phyloP scores from a whole-genome alignment of 2,888 invertebrate species.

The Deilephila elpenor region DNA sequence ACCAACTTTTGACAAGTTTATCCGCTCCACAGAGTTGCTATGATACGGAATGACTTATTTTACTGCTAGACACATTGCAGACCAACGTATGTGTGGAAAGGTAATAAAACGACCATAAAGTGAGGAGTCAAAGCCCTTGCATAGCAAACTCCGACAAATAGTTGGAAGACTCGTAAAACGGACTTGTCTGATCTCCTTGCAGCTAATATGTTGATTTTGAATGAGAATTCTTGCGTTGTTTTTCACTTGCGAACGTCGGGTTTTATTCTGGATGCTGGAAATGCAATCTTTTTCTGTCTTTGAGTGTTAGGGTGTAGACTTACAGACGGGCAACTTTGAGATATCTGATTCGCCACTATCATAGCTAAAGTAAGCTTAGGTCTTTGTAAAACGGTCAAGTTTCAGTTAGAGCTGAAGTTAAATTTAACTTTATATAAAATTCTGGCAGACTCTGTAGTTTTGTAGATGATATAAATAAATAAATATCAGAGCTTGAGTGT shows the following conservation, averaged over 20 bases:
- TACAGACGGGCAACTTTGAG: too few species aligned
- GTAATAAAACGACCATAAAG: constrained; percentile 20
- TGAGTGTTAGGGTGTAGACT: neutral
- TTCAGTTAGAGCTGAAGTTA: too few species aligned
- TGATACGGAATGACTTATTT: neutral
- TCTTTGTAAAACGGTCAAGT: too few species aligned
- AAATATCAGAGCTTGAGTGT: too few species aligned
- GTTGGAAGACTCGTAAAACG: constrained; percentile 5
- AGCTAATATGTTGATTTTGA: constrained; percentile 5
- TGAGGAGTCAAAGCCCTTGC: constrained; percentile 19
- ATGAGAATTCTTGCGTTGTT: constrained; percentile 12
- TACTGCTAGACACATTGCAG: constrained; percentile 14
- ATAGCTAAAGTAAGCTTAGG: too few species aligned
- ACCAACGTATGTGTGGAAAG: constrained; percentile 5
- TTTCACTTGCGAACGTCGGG: neutral
- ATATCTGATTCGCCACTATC: too few species aligned
- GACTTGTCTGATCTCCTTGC: constrained; percentile 1
- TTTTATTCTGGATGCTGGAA: neutral
- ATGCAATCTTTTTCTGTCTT: neutral
- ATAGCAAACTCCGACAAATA: constrained; percentile 18
- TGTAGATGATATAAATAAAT: too few species aligned
- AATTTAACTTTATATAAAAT: too few species aligned
- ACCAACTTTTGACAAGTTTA: constrained; percentile 14
- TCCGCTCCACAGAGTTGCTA: neutral
- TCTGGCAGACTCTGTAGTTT: too few species aligned